These are phyloP conservation scores for Heliconius charithonia DNA, from an alignment of 2,888 invertebrate genomes.

Conservation along the genomic window DNA sequence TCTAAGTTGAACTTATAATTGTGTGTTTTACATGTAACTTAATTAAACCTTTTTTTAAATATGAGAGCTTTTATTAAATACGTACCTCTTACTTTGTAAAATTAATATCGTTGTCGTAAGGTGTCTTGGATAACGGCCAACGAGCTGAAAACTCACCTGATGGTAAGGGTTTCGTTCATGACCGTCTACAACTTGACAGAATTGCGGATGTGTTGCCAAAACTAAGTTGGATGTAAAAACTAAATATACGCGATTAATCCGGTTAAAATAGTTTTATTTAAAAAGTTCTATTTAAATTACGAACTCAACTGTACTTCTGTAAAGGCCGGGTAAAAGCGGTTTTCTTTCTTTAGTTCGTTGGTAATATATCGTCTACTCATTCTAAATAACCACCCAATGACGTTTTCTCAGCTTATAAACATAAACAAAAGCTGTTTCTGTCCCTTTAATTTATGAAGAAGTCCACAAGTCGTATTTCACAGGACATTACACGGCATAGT, in stretches of 20 bases:
- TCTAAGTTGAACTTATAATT: background rate
- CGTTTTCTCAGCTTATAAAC: constrained; percentile 30
- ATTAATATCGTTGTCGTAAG: too few species aligned
- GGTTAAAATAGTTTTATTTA: too few species aligned
- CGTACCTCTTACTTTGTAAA: background rate
- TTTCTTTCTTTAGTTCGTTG: background rate
- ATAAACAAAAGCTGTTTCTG: constrained; percentile 15
- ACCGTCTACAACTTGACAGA: too few species aligned
- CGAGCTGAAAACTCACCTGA: too few species aligned
- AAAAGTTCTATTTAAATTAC: background rate
- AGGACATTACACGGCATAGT: constrained; percentile 37
- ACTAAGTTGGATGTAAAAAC: too few species aligned
- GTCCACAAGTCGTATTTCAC: constrained; percentile 32
- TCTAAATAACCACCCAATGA: constrained; percentile 4
- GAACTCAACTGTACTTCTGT: background rate
- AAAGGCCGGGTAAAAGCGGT: background rate
- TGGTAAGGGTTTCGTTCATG: too few species aligned
- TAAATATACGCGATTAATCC: too few species aligned
- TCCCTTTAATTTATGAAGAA: constrained; percentile 26
- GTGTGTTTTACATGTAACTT: background rate
- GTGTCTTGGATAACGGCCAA: too few species aligned
- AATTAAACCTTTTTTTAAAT: background rate
- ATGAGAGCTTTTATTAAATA: background rate
- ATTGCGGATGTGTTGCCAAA: too few species aligned
- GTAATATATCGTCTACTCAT: background rate